Evolutionary conservation across 2,888 invertebrate species (phyloP).

Genomic region (Caenorhabditis doughertyi): DNA sequence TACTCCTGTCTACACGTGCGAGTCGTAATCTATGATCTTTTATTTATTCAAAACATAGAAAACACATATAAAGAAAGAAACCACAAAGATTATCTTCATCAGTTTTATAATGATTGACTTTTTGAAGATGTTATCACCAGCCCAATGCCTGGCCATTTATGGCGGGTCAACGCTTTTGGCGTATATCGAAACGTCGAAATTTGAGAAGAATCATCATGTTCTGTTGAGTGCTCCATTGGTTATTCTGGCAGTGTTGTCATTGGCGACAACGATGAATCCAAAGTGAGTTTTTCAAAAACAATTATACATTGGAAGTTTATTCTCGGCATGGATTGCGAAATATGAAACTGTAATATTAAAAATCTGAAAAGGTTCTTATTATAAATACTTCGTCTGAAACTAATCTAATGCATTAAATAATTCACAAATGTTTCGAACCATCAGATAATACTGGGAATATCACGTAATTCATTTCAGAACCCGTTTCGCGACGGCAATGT

Average conservation of each 20-base stretch:
- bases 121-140: constrained; percentile 56
- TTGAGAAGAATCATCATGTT: constrained; percentile 52
- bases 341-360: too few relatives aligned
- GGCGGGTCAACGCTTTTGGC: constrained; percentile 55
- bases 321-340: too few relatives aligned
- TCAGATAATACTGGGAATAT: neutral
- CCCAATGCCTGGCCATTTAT: constrained; percentile 63
- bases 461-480: constrained; percentile 14
- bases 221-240: constrained; percentile 64
- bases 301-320: too few relatives aligned
- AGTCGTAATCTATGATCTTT: neutral
- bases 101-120: neutral
- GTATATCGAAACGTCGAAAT: constrained; percentile 57
- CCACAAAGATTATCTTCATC: neutral
- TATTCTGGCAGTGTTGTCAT: constrained; percentile 57
- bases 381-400: too few relatives aligned
- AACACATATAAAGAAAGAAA: constrained; percentile 1
- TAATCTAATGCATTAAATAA: too few relatives aligned
- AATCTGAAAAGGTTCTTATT: too few relatives aligned
- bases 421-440: neutral
- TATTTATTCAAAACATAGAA: neutral
- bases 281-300: constrained; percentile 49
- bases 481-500: constrained; percentile 54
- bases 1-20: neutral
- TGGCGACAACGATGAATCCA: constrained; percentile 64